A percentile compares a stretch with the other conserved stretches of the same genome.
These are phyloP conservation scores for Montipora cactus DNA, from an alignment of 64 coral and sea anemone genomes.

Conservation along the genomic window DNA sequence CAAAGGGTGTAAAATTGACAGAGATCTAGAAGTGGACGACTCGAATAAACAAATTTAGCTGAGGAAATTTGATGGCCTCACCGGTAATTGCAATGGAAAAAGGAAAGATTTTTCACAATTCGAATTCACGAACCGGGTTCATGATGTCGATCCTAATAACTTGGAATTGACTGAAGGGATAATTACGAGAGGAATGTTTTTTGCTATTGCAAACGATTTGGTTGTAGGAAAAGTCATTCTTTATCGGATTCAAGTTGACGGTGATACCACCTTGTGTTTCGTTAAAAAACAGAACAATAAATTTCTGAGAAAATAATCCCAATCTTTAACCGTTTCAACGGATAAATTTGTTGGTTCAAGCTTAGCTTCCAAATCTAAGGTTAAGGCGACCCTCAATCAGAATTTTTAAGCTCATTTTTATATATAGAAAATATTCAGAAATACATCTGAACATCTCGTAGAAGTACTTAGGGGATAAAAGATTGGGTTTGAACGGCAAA, in stretches of 20 bases:
- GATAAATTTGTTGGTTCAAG: slow-evolving; percentile 3
- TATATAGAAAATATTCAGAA: not conserved
- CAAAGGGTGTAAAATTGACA: not conserved
- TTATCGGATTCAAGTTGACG: not conserved
- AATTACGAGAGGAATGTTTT: not conserved
- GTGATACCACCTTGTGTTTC: slow-evolving; percentile 8
- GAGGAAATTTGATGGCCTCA: not conserved
- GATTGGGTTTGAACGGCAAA: not conserved
- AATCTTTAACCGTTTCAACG: slow-evolving; percentile 33
- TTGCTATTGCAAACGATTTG: not conserved
- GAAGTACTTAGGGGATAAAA: not conserved
- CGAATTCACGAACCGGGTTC: too few relatives aligned
- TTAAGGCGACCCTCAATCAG: not conserved
- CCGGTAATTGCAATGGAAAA: not conserved
- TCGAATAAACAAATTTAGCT: not conserved
- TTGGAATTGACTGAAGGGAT: not conserved
- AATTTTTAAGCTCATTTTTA: not conserved
- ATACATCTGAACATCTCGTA: not conserved
- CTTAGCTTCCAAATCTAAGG: not conserved
- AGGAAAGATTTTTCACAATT: not conserved
- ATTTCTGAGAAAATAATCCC: slow-evolving; percentile 30
- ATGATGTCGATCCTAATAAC: too few relatives aligned
- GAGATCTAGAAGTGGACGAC: not conserved
- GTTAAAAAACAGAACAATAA: not conserved
- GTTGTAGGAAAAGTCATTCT: not conserved